Percentiles rank a stretch among this genome's conserved stretches.
Conservation (phyloP, 2,888 invertebrate genomes). For the Laspeyria flexula region DNA sequence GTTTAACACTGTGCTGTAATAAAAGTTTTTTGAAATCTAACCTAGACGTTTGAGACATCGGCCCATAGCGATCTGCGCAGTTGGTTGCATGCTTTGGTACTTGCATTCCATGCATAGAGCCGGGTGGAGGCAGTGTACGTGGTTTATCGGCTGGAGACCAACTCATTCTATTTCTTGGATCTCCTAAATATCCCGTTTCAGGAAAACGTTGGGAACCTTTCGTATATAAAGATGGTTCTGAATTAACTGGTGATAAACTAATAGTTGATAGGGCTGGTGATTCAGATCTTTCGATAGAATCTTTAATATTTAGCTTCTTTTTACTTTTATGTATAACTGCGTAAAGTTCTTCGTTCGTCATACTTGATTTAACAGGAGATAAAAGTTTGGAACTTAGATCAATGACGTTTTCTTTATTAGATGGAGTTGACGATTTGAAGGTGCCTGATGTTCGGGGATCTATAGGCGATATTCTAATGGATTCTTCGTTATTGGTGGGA, state of each 20-base stretch:
- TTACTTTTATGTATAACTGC: slow-evolving; percentile 92
- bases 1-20: slow-evolving; percentile 90
- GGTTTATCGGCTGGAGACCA: slow-evolving; percentile 87
- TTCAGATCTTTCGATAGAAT: slow-evolving; percentile 78
- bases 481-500: slow-evolving; percentile 61
- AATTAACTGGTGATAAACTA: slow-evolving; percentile 82
- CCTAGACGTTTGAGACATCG: slow-evolving; percentile 90
- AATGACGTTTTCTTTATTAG: slow-evolving; percentile 79
- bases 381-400: slow-evolving; percentile 83
- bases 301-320: slow-evolving; percentile 89
- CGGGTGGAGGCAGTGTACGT: slow-evolving; percentile 56
- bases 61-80: slow-evolving; percentile 88
- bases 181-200: slow-evolving; percentile 87
- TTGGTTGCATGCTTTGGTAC: slow-evolving; percentile 67
- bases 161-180: slow-evolving; percentile 86
- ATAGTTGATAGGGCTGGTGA: slow-evolving; percentile 78
- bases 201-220: slow-evolving; percentile 81
- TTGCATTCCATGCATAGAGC: slow-evolving; percentile 52
- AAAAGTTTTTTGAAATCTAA: slow-evolving; percentile 94
- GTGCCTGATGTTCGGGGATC: slow-evolving; percentile 87
- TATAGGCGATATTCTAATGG: slow-evolving; percentile 88
- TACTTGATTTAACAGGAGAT: slow-evolving; percentile 89
- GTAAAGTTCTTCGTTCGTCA: slow-evolving; percentile 92
- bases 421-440: slow-evolving; percentile 90
- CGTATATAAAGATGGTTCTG: slow-evolving; percentile 76